phyloP scores from a whole-genome alignment of 2,888 invertebrate genomes.

The Formica aserva region DNA sequence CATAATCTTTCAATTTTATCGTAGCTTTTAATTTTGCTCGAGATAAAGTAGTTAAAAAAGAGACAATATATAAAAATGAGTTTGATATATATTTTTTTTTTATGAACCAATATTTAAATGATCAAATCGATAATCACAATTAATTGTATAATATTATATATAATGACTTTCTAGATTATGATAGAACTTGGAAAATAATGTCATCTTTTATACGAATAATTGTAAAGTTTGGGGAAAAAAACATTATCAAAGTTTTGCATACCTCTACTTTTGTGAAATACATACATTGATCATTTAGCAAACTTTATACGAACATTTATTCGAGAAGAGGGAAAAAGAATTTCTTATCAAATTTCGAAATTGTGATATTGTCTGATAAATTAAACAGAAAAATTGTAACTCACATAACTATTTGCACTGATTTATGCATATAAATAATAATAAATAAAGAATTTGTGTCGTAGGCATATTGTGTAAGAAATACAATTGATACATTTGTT shows the following conservation, averaged over 20 bases:
- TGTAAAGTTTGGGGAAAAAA: not conserved
- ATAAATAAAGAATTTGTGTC: not conserved
- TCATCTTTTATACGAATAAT: not conserved
- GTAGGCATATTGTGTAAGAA: not conserved
- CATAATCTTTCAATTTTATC: not conserved
- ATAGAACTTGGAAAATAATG: not conserved
- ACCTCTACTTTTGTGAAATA: slow-evolving; percentile 10
- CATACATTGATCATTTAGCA: not conserved
- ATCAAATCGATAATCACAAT: not conserved
- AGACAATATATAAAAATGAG: not conserved
- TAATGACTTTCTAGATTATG: not conserved
- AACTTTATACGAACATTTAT: slow-evolving; percentile 26
- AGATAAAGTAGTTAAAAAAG: not conserved
- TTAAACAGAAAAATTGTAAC: not conserved
- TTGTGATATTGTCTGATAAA: slow-evolving; percentile 3
- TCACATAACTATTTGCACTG: not conserved
- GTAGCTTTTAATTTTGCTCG: not conserved
- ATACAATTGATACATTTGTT: not conserved
- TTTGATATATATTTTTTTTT: not conserved
- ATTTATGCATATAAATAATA: not conserved
- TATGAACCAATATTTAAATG: not conserved
- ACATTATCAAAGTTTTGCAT: not conserved
- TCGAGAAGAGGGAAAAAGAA: not conserved
- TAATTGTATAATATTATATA: too few relatives aligned
- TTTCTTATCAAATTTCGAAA: not conserved